Evolutionary conservation across 2,113 vertebrate species (phyloP).

Genomic region (Phaethornis superciliosus): DNA sequence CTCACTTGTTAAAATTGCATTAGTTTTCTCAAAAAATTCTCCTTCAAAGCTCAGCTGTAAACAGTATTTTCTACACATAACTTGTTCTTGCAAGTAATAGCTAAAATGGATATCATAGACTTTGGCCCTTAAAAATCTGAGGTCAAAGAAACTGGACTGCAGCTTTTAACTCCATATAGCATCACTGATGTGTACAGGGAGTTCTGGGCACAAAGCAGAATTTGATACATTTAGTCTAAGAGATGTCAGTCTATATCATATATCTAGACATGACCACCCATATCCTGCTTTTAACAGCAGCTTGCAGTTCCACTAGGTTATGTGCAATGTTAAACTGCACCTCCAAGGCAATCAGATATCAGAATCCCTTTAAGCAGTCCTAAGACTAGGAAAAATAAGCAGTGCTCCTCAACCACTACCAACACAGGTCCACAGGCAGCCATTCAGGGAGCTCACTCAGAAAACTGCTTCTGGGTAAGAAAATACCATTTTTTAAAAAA

Average conservation of each 20-base stretch:
- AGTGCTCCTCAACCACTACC: background rate
- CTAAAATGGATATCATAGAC: background rate
- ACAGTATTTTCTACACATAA: background rate
- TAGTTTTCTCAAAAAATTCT: background rate
- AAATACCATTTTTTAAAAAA: background rate
- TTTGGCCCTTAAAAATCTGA: background rate
- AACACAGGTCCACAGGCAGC: background rate
- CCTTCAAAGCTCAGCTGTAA: background rate
- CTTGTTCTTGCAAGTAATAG: background rate
- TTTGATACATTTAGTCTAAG: background rate
- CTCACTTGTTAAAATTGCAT: background rate
- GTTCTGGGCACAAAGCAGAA: background rate
- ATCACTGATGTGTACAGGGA: background rate
- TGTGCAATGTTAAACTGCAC: background rate
- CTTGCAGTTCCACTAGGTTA: background rate
- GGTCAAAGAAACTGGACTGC: background rate
- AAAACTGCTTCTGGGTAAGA: background rate
- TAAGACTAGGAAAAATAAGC: background rate
- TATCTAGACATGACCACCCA: background rate
- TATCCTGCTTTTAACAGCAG: background rate
- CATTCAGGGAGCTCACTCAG: background rate
- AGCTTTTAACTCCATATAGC: background rate
- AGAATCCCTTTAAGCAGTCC: background rate
- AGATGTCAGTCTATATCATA: too few species aligned
- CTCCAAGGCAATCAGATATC: background rate